Conservation (phyloP, 92 coral and sea anemone species). For the Porites cylindrica region DNA sequence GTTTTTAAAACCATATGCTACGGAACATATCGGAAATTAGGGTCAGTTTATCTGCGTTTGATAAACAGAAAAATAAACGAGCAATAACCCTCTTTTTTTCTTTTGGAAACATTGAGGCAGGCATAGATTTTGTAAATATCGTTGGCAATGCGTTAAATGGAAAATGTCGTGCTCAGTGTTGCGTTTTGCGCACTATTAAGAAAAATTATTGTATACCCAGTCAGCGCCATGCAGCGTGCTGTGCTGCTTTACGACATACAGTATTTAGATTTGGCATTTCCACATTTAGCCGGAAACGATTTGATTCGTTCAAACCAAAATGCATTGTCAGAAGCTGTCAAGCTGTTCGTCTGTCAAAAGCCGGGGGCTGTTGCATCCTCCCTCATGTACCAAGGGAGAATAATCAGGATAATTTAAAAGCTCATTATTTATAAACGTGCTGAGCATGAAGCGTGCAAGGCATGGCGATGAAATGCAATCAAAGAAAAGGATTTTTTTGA, state of each 20-base stretch:
- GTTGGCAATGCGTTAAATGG: not conserved
- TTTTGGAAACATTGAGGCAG: not conserved
- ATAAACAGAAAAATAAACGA: conserved; percentile 1
- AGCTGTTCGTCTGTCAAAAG: conserved; percentile 25
- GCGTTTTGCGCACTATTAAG: not conserved
- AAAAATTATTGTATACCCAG: not conserved
- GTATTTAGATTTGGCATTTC: conserved; percentile 18
- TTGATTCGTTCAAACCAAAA: conserved; percentile 44
- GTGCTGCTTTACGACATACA: not conserved
- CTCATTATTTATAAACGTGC: not conserved
- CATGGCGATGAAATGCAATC: not conserved
- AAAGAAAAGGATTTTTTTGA: not conserved
- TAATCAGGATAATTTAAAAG: not conserved
- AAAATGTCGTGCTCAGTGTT: not conserved
- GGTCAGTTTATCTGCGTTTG: conserved; percentile 6
- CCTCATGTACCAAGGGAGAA: no score
- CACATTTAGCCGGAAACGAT: conserved; percentile 40
- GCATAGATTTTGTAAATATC: not conserved
- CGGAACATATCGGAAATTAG: conserved; percentile 29
- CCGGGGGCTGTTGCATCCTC: not conserved
- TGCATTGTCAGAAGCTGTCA: conserved; percentile 2
- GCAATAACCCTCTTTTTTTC: not conserved
- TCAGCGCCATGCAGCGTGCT: not conserved
- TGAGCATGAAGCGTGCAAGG: conserved; percentile 3
- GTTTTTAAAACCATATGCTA: not conserved